Percentiles rank a stretch among this genome's conserved stretches.
phyloP scores from a whole-genome alignment of 2,113 vertebrate genomes.

The Cavia porcellus region DNA sequence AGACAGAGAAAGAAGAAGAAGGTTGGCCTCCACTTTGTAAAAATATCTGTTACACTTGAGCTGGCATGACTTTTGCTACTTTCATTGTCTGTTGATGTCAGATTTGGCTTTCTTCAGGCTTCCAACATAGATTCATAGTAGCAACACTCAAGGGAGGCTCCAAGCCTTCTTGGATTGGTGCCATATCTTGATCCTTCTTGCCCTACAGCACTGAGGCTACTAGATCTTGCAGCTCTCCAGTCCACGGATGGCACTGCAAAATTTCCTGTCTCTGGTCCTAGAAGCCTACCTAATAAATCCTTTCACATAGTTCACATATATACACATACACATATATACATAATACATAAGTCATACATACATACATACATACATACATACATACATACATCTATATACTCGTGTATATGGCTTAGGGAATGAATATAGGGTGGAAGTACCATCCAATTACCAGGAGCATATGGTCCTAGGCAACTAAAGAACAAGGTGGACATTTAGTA shows the following conservation, averaged over 20 bases:
- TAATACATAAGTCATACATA: too few species aligned
- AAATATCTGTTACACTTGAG: neutral
- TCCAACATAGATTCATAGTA: neutral
- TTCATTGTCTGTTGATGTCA: neutral
- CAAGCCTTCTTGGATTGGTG: neutral
- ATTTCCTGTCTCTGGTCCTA: neutral
- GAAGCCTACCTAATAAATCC: neutral
- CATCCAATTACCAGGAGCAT: neutral
- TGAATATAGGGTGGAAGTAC: neutral
- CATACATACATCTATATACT: neutral
- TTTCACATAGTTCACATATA: neutral
- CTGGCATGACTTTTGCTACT: neutral
- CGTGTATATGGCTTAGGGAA: neutral
- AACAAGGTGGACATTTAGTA: neutral
- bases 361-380: neutral
- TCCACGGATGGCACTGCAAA: neutral
- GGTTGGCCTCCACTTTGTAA: neutral
- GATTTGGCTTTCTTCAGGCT: neutral
- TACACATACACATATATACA: neutral
- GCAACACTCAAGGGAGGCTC: neutral
- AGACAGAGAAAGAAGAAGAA: neutral
- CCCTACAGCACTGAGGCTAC: neutral
- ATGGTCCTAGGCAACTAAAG: neutral
- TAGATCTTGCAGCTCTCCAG: neutral
- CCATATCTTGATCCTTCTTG: neutral